Evolutionary conservation across 2,888 invertebrate genomes (phyloP).

Genomic region (Zhengitettix transpicula): DNA sequence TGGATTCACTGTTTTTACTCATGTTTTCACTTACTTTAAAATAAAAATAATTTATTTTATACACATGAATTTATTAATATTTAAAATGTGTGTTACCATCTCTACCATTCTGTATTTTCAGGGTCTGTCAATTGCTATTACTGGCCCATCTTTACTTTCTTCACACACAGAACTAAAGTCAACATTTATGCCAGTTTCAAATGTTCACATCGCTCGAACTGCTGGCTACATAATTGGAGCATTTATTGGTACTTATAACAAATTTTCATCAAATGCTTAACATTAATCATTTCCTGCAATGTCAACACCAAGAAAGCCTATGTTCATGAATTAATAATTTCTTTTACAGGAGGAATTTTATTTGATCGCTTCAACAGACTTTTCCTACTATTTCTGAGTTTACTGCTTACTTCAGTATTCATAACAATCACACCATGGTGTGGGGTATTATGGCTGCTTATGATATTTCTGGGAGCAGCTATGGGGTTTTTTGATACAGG

Average conservation of each 20-base stretch:
- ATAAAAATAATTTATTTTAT: no score
- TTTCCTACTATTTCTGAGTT: slow-evolving; percentile 23
- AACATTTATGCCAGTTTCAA: slow-evolving; percentile 20
- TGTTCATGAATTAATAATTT: neutral
- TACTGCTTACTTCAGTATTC: slow-evolving; percentile 23
- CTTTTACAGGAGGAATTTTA: slow-evolving; percentile 16
- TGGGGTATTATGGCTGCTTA: slow-evolving; percentile 20
- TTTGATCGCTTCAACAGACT: slow-evolving; percentile 22
- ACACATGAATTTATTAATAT: neutral
- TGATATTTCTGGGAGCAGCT: slow-evolving; percentile 23
- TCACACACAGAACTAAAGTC: slow-evolving; percentile 21
- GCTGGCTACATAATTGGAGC: slow-evolving; percentile 26
- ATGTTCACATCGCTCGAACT: slow-evolving; percentile 24
- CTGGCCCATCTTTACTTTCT: slow-evolving; percentile 26
- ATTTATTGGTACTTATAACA: slow-evolving; percentile 18
- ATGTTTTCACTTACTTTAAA: no score
- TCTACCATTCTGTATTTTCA: slow-evolving; percentile 10
- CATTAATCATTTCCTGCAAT: neutral
- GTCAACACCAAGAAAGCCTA: no score
- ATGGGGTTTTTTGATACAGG: slow-evolving; percentile 26
- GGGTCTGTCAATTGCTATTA: slow-evolving; percentile 27
- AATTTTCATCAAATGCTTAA: neutral
- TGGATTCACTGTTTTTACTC: no score
- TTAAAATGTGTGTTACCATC: neutral
- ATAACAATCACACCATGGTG: slow-evolving; percentile 26